Percentiles rank a stretch among this genome's conserved stretches.
Conservation (phyloP, 2,888 invertebrate genomes). For the Plutella xylostella region DNA sequence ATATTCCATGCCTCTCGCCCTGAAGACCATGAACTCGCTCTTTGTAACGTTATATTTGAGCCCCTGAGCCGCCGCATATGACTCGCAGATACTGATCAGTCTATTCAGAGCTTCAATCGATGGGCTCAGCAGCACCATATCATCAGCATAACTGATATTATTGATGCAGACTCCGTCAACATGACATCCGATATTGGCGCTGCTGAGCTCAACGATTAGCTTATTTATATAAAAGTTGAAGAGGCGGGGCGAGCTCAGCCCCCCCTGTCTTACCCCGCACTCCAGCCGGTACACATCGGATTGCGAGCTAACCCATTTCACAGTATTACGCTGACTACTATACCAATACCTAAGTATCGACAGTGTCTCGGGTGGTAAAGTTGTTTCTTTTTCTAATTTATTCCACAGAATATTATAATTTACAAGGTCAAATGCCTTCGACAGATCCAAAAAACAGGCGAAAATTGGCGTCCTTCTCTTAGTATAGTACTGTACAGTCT, state of each 20-base stretch:
- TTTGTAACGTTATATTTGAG: neutral
- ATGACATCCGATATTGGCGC: neutral
- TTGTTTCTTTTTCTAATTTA: neutral
- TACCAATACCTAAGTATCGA: too few species aligned
- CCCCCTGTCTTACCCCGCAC: neutral
- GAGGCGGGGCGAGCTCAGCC: neutral
- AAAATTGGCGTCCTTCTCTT: conserved; percentile 14
- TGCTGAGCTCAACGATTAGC: neutral
- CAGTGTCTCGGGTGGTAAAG: too few species aligned
- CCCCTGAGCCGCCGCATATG: neutral
- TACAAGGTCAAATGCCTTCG: conserved; percentile 17
- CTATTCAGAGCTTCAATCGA: neutral
- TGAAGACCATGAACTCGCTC: too few species aligned
- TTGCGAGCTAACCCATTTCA: neutral
- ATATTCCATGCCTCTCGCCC: too few species aligned
- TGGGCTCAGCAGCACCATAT: neutral
- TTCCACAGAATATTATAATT: conserved; percentile 8
- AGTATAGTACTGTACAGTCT: conserved; percentile 10
- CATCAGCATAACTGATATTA: neutral
- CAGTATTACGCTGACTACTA: too few species aligned
- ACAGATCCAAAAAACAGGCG: conserved; percentile 16
- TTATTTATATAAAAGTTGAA: neutral
- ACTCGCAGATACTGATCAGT: neutral
- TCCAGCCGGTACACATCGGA: neutral
- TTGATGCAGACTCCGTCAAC: neutral